Conservation (phyloP, 2,888 invertebrate species). For the Scelioninae gen. 1 region DNA sequence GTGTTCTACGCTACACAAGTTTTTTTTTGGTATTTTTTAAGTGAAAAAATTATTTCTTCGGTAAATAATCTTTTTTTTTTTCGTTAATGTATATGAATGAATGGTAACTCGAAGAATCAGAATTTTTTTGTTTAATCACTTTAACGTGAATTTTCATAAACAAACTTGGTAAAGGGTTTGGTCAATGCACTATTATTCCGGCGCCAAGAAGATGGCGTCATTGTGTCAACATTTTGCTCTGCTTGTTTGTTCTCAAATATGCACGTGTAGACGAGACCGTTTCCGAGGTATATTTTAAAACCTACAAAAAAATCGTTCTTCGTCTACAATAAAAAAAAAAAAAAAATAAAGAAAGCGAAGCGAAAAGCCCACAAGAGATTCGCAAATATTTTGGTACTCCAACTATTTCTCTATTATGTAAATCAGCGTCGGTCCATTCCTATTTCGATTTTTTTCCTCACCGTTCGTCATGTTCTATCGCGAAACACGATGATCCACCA, state of each 20-base stretch:
- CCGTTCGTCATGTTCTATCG: constrained; percentile 34
- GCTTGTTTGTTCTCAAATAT: constrained; percentile 58
- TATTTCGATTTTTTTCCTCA: neutral
- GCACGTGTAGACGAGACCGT: constrained; percentile 10
- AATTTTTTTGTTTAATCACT: too few relatives aligned
- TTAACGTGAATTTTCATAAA: constrained; percentile 19
- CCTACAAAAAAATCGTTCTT: neutral
- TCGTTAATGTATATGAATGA: too few relatives aligned
- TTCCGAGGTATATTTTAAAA: constrained; percentile 40
- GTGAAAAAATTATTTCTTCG: too few relatives aligned
- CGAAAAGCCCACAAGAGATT: neutral
- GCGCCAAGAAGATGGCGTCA: constrained; percentile 57
- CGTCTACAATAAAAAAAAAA: neutral
- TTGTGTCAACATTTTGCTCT: constrained; percentile 59
- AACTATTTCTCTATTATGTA: constrained; percentile 53
- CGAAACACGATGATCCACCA: constrained; percentile 24
- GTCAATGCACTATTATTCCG: constrained; percentile 56
- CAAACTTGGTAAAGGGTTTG: constrained; percentile 41
- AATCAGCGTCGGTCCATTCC: constrained; percentile 24
- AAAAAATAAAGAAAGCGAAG: too few relatives aligned
- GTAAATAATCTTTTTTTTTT: too few relatives aligned
- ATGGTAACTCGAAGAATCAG: too few relatives aligned
- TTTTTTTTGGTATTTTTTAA: too few relatives aligned
- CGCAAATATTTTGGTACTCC: constrained; percentile 23
- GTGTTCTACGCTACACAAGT: too few relatives aligned